Conservation (phyloP, 1,140 invertebrate genomes). For the Microplitis demolitor region DNA sequence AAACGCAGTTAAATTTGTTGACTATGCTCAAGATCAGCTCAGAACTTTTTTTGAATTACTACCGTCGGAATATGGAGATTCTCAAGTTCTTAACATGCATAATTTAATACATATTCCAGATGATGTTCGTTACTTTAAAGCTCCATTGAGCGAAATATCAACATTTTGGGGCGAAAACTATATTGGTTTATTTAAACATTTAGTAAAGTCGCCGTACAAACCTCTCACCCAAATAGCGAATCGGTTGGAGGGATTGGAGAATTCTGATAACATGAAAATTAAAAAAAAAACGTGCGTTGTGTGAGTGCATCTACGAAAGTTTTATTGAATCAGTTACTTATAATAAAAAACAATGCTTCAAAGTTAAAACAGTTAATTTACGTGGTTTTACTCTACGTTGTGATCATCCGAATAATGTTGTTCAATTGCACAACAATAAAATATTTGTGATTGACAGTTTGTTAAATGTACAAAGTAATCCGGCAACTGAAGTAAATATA, state of each 20-base stretch:
- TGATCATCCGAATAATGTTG: slow-evolving; percentile 17
- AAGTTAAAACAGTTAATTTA: slow-evolving; percentile 2
- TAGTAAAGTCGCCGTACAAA: slow-evolving; percentile 19
- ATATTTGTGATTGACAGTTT: slow-evolving; percentile 13
- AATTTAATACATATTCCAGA: slow-evolving; percentile 32
- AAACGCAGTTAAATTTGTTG: slow-evolving; percentile 8
- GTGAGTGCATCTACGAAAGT: not conserved
- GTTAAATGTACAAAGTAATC: slow-evolving; percentile 1
- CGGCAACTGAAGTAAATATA: not conserved
- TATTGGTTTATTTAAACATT: slow-evolving; percentile 22
- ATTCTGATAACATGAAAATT: not conserved
- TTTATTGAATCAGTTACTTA: not conserved
- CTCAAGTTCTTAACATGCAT: slow-evolving; percentile 32
- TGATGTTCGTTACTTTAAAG: slow-evolving; percentile 25
- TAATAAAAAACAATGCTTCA: not conserved
- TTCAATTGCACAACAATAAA: slow-evolving; percentile 13
- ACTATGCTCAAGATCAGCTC: slow-evolving; percentile 3
- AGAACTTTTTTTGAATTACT: slow-evolving; percentile 9
- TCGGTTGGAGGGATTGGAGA: not conserved
- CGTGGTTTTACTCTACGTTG: not conserved
- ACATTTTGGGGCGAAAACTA: slow-evolving; percentile 34
- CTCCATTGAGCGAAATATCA: slow-evolving; percentile 22
- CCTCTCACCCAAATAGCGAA: slow-evolving; percentile 27
- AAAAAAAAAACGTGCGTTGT: not conserved
- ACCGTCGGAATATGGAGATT: slow-evolving; percentile 4